Conservation (phyloP, 2,797 vertebrate species). For the Limosa lapponica region DNA sequence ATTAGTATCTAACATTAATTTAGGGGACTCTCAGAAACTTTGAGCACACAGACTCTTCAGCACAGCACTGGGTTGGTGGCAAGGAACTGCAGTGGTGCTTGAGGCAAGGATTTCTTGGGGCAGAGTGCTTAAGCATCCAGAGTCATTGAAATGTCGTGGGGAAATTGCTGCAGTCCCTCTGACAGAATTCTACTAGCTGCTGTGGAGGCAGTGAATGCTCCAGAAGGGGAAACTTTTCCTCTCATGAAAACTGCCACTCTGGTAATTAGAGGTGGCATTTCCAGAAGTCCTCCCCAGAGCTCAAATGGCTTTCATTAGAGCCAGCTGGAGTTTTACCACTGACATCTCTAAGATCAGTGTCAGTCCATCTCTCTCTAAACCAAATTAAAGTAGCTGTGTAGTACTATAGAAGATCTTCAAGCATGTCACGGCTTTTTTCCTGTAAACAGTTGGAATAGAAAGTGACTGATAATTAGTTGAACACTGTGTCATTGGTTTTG, state of each 20-base stretch:
- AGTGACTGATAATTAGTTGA: background rate
- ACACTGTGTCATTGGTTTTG: background rate
- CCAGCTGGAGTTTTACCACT: background rate
- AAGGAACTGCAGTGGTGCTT: background rate
- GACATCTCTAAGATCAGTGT: background rate
- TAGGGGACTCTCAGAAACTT: background rate
- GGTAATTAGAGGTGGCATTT: background rate
- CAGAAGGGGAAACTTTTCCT: background rate
- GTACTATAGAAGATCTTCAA: background rate
- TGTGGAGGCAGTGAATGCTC: background rate
- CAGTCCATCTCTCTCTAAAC: background rate
- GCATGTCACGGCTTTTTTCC: rapidly evolving
- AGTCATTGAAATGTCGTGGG: background rate
- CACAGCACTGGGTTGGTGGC: rapidly evolving
- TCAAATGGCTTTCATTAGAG: background rate
- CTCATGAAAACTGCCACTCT: background rate
- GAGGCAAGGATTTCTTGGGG: background rate
- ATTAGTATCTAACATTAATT: background rate
- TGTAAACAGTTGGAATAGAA: background rate
- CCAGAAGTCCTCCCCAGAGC: background rate
- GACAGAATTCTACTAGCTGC: background rate
- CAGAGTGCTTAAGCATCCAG: background rate
- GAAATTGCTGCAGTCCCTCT: background rate
- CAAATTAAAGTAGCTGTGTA: background rate
- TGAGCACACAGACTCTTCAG: background rate